Base-by-base conservation (phyloP, 2,888 invertebrate species). In the Temnothorax ravouxi region DNA sequence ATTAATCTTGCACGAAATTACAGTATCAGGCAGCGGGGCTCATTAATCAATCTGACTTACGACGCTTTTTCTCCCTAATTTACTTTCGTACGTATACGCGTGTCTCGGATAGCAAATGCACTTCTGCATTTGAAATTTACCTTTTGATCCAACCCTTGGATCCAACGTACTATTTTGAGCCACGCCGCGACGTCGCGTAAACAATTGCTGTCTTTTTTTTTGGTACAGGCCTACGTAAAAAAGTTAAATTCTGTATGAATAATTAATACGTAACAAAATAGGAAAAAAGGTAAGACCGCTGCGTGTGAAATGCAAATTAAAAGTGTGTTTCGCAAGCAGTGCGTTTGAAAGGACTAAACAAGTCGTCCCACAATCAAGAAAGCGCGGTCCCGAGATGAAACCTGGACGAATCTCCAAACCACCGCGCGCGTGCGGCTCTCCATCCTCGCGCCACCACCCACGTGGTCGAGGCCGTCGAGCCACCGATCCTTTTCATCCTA, bases 401-500 rank as follows among this genome's bases (percentile, higher is more conserved):
- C 81, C 87, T 72, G 62, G 61, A 67, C 84, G 87, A 84, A 85
- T 89, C 82, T 76, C 83, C 69, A 82, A 86, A 75, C 21, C 86
- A 87, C 80, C 87, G 89, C 89, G 90, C 90, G 91, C 29, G 77
- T 62, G 34, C 89, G 91, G 91, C 87, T 80, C 87, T 85, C 84
- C 83, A 64, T 89, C 88, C 88, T 90, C 85, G 86, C 86, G 86
- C 89, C 90, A 91, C 93, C 93, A 93, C 93, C 93, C 93, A 93
- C 93, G 93, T 93, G 89, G 91, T 61, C 82, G 74, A 83, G 86
- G 85, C 77, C 87, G 87, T 86, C 86, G 87, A 91, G 91, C 91
- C 92, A 91, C 90, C 90, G 91, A 93, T 92, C 93, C 93, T 93
- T 93, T 93, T 93, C 93, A 93, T 92, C 92, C 92, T 92, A 93